Base-by-base conservation (phyloP, 92 coral and sea anemone genomes). In the Scolanthus callimorphus region DNA sequence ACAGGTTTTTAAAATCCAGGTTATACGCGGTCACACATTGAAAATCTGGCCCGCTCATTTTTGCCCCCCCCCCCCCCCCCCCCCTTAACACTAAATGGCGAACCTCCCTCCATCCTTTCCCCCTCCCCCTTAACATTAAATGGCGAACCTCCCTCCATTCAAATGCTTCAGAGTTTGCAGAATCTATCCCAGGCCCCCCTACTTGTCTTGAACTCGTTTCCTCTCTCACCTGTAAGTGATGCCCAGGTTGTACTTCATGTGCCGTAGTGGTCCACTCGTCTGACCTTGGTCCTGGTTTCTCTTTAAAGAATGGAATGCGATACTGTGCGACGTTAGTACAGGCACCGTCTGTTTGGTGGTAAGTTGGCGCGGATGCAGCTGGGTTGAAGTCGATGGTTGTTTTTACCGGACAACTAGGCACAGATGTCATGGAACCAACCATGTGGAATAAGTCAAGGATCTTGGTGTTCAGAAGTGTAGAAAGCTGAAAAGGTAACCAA, bases 171-270 rank as follows among this genome's bases (percentile, higher is more conserved):
- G n/a, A n/a, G n/a, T n/a, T n/a, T n/a, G n/a, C n/a, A n/a, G n/a
- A n/a, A n/a, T n/a, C n/a, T n/a, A n/a, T n/a, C n/a, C n/a, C n/a
- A n/a, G n/a, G n/a, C n/a, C n/a, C n/a, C n/a, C n/a, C n/a, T n/a
- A n/a, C n/a, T n/a, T n/a, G n/a, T n/a, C n/a, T n/a, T n/a, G n/a
- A n/a, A n/a, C n/a, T n/a, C n/a, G n/a, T n/a, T n/a, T n/a, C n/a
- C 15, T 6, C 6, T 34, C 68, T 50, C 22, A 92, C 98, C 96
- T 92, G 92, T 6, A 96, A 77, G 43, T 92, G 98, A 34, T 92
- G 98, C 11, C 98, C 98, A 0, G 98, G 98, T 48, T 83, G 64
- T 10, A 96, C 86, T 44, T 92, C 98, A 48, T 92, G 98, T 6
- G 98, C 92, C 55, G 81, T 84, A 1, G 76, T 79, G 19, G 92